Evolutionary conservation across 2,113 vertebrate genomes (phyloP).

Genomic region (Sarotherodon lohbergeri): DNA sequence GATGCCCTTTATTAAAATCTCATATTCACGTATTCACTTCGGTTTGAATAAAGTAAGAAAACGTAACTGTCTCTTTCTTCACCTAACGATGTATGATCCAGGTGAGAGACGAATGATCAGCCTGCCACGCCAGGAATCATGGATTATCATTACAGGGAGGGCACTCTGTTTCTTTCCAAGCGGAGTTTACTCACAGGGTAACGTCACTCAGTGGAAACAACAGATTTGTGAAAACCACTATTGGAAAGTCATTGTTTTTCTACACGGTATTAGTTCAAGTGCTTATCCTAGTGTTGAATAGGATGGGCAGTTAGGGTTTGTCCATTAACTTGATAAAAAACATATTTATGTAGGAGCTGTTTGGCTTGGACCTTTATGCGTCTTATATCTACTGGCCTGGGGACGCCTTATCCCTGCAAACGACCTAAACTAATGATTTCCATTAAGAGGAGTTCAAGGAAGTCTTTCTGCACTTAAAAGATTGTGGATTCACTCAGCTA

Average conservation of each 20-base stretch:
- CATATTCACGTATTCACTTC: background rate
- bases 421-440: background rate
- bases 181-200: background rate
- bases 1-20: conserved; percentile 24
- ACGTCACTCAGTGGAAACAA: background rate
- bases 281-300: background rate
- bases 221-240: background rate
- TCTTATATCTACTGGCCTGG: background rate
- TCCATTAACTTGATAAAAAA: background rate
- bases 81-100: background rate
- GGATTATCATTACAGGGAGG: background rate
- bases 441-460: background rate
- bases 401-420: background rate
- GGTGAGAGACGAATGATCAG: background rate
- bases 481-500: background rate
- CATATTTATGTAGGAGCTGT: background rate
- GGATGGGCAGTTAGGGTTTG: background rate
- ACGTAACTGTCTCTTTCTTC: background rate
- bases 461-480: background rate
- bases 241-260: background rate
- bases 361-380: background rate
- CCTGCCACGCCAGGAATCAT: background rate
- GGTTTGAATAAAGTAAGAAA: conserved; percentile 3
- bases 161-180: background rate
- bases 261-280: background rate